Conservation (phyloP, 2,797 vertebrate species). For the Acanthurus lineatus region DNA sequence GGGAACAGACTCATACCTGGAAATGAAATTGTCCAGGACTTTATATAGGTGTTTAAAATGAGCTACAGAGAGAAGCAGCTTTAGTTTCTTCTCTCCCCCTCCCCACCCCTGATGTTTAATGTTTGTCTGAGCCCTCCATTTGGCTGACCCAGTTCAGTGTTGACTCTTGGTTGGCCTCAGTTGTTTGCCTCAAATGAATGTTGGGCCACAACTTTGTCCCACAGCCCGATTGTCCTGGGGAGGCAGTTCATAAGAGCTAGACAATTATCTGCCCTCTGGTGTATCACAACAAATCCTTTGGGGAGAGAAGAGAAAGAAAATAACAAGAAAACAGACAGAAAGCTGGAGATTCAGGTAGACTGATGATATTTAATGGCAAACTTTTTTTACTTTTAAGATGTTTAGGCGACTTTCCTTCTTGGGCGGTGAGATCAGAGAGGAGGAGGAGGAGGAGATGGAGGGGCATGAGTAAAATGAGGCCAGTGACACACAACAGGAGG, state of each 20-base stretch:
- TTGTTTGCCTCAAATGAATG: background rate
- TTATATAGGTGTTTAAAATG: background rate
- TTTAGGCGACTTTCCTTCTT: slow-evolving; percentile 29
- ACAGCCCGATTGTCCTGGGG: slow-evolving; percentile 20
- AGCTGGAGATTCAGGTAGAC: background rate
- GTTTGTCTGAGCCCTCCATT: slow-evolving; percentile 22
- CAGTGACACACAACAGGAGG: slow-evolving; percentile 57
- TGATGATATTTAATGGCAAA: background rate
- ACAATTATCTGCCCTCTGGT: slow-evolving; percentile 21
- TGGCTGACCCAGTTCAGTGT: slow-evolving; percentile 64
- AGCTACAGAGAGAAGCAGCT: background rate
- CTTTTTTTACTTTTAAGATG: slow-evolving; percentile 21
- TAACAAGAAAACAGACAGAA: background rate
- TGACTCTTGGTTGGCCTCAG: slow-evolving; percentile 41
- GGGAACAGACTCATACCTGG: slow-evolving; percentile 29
- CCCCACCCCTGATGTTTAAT: background rate
- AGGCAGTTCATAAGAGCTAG: background rate
- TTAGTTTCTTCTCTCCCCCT: background rate
- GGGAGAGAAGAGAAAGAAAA: background rate
- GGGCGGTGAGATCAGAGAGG: slow-evolving; percentile 59
- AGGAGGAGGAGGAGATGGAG: slow-evolving; percentile 49
- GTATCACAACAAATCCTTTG: slow-evolving; percentile 6
- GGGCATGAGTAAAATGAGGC: slow-evolving; percentile 54
- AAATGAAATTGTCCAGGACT: background rate
- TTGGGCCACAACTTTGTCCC: slow-evolving; percentile 40